phyloP scores from a whole-genome alignment of 2,113 vertebrate species.

The Delphinapterus leucas region DNA sequence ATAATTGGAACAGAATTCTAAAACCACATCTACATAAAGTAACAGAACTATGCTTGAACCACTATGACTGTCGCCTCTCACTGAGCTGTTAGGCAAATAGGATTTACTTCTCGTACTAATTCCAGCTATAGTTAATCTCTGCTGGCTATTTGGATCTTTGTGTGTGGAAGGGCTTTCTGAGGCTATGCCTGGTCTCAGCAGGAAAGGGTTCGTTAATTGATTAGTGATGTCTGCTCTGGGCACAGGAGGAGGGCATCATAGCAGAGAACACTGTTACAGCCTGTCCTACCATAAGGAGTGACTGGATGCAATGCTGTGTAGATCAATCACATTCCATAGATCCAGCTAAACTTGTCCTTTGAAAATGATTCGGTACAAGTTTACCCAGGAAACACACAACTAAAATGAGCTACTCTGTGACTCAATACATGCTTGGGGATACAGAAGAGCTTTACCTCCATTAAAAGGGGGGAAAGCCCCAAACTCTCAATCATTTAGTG shows the following conservation, averaged over 20 bases:
- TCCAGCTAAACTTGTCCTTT: neutral
- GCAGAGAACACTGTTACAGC: neutral
- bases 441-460: neutral
- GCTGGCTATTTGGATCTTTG: slow-evolving; percentile 31
- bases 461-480: neutral
- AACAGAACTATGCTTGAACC: neutral
- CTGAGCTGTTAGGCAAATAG: slow-evolving; percentile 44
- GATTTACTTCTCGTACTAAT: slow-evolving; percentile 42
- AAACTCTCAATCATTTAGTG: neutral
- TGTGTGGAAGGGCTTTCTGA: slow-evolving; percentile 22
- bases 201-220: slow-evolving; percentile 38
- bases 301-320: neutral
- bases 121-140: slow-evolving; percentile 18
- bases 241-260: neutral
- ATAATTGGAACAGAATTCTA: slow-evolving; percentile 30
- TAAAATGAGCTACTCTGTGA: neutral
- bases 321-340: slow-evolving; percentile 5
- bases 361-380: neutral
- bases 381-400: neutral
- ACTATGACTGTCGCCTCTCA: neutral
- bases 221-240: slow-evolving; percentile 56
- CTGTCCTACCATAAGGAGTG: neutral
- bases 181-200: neutral
- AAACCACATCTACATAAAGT: slow-evolving; percentile 4
- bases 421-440: neutral